Evolutionary conservation across 2,888 invertebrate genomes (phyloP).

Genomic region (Aspidiotus rigidus): DNA sequence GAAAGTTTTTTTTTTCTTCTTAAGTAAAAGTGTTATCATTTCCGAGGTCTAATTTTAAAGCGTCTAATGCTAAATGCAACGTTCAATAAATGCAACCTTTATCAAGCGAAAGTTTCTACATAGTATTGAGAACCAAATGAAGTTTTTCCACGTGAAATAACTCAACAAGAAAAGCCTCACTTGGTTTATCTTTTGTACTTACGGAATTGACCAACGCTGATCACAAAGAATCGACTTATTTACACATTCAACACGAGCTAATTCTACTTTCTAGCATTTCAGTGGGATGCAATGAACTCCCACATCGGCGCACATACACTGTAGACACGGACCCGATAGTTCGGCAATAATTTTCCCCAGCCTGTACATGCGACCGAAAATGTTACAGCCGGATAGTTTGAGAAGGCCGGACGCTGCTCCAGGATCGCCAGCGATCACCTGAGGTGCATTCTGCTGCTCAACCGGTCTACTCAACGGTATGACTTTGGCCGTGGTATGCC

Average conservation of each 20-base stretch:
- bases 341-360: slow-evolving; percentile 76
- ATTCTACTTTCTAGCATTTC: slow-evolving; percentile 34
- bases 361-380: slow-evolving; percentile 72
- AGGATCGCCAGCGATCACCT: slow-evolving; percentile 10
- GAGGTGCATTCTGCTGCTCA: background rate
- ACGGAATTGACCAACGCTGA: background rate
- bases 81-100: no score
- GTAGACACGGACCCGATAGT: slow-evolving; percentile 83
- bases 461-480: slow-evolving; percentile 1
- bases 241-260: background rate
- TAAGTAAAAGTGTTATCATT: no score
- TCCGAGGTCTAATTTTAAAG: no score
- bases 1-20: no score
- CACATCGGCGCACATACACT: slow-evolving; percentile 81
- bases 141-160: no score
- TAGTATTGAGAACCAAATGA: no score
- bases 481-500: slow-evolving; percentile 12
- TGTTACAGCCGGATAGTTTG: slow-evolving; percentile 64
- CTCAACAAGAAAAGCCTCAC: no score
- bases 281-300: slow-evolving; percentile 63
- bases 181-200: no score
- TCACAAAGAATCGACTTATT: background rate
- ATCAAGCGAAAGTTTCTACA: no score
- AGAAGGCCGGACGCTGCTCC: slow-evolving; percentile 24
- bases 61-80: no score